These are phyloP conservation scores for Tetrao urogallus DNA, from an alignment of 2,113 vertebrate species.

Conservation along the genomic window DNA sequence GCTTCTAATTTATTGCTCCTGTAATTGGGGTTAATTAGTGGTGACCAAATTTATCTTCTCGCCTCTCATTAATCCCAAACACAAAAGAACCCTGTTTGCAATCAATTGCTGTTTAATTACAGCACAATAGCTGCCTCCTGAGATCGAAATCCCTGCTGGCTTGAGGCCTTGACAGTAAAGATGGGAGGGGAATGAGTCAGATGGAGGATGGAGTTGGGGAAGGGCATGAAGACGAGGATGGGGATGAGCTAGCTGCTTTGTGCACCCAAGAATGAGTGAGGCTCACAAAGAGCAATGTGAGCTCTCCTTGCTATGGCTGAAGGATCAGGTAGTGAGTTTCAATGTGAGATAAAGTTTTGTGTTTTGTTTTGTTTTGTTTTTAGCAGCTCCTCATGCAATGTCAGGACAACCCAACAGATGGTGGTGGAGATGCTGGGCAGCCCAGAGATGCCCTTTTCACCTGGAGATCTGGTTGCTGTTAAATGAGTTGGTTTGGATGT, in stretches of 20 bases:
- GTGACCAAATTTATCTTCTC: slow-evolving; percentile 71
- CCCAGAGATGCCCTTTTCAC: not conserved
- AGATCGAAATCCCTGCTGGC: slow-evolving; percentile 52
- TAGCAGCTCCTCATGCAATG: not conserved
- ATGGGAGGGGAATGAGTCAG: not conserved
- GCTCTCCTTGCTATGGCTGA: not conserved
- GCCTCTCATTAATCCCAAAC: slow-evolving; percentile 71
- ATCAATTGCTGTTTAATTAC: slow-evolving; percentile 75
- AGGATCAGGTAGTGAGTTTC: not conserved
- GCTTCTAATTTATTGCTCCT: slow-evolving; percentile 66
- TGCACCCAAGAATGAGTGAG: rapidly evolving
- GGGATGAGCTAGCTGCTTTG: not conserved
- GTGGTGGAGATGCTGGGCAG: not conserved
- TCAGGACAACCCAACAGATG: not conserved
- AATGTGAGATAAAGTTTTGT: not conserved
- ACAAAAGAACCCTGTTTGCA: slow-evolving; percentile 73
- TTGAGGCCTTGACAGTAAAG: not conserved
- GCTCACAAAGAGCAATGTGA: not conserved
- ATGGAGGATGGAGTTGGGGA: not conserved
- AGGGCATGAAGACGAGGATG: not conserved
- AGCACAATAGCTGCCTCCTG: slow-evolving; percentile 54
- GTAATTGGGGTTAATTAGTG: slow-evolving; percentile 77
- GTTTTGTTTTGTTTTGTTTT: not conserved
- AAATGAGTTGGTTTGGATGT: not conserved
- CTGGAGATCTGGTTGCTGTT: not conserved